phyloP scores from a whole-genome alignment of 2,113 vertebrate genomes.

The Cyprinus carpio region DNA sequence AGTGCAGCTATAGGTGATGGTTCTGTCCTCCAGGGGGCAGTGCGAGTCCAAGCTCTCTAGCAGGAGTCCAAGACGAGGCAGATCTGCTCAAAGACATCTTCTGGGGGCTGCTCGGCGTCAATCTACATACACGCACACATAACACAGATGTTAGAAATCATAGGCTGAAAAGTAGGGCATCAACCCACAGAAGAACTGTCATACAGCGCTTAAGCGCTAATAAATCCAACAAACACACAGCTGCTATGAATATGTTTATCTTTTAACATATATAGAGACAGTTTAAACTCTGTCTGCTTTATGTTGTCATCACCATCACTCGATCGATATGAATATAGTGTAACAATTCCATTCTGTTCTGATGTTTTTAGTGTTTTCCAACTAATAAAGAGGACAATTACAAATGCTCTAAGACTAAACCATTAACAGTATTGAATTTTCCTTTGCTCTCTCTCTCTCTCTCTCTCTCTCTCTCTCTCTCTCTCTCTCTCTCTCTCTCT shows the following conservation, averaged over 20 bases:
- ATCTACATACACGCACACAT: constrained; percentile 73
- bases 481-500: no score
- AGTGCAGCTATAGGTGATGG: constrained; percentile 30
- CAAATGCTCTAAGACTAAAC: no score
- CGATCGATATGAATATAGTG: neutral
- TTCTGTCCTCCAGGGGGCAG: constrained; percentile 40
- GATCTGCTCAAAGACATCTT: constrained; percentile 86
- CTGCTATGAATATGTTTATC: neutral
- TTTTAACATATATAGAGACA: neutral
- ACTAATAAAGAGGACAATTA: no score
- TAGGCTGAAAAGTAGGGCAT: constrained; percentile 44
- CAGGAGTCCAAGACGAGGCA: constrained; percentile 81
- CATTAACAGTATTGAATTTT: no score
- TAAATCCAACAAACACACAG: neutral
- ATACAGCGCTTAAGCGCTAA: neutral
- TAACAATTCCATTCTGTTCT: neutral
- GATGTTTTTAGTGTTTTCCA: neutral
- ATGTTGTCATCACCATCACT: neutral
- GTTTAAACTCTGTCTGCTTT: neutral
- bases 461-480: no score
- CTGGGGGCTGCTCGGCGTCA: constrained; percentile 85
- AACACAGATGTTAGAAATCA: constrained; percentile 39
- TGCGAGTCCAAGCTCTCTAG: constrained; percentile 64
- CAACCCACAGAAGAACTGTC: neutral
- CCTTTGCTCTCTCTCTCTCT: no score